Evolutionary conservation across 1,140 invertebrate species (phyloP), one percentile per base, ranked within the genome.

Genomic region (Drosophila persimilis): DNA sequence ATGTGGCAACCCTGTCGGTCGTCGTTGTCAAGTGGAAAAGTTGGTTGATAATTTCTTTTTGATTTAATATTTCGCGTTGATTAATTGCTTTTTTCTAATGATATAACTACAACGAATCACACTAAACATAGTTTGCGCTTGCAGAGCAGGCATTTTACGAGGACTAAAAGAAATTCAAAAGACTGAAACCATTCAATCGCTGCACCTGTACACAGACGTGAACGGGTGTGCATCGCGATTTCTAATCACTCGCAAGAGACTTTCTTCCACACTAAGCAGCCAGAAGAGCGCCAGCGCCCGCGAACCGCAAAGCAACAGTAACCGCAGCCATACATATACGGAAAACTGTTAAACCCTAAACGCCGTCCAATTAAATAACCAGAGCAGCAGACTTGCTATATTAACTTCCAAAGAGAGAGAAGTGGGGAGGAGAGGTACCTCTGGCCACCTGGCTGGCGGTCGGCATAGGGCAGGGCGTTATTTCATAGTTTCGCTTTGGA

Each of bases 11-110:
- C 24, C 77, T 61, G 77, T 81, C 59, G 50, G 61, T 83, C 74
- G 75, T 85, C 81, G 81, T 86, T 86, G 81, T 86, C 80, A 48
- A 74, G 77, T 69, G 81, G 83, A 76, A 74, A 80, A 71, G 65
- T 80, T 71, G 77, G 80, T 54, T 78, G 17, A 17, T 17, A 17
- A 17, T 78, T 61, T 77, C 63, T 65, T 85, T 88, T 70, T 52
- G 74, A 80, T 70, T 85, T 75, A 80, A 77, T 65, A 59, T 78
- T 86, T 86, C 62, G 83, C 74, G 75, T 64, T 81, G 53, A 74
- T 74, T 57, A 75, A 86, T 65, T 88, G 78, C 70, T 86, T 62
- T 48, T 48, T 56, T 61, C 39, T 55, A 65, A 80, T 70, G 60
- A 74, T 60, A 61, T 67, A 81, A 80, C 63, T 62, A 73, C 41